Percentiles rank a stretch among this genome's conserved stretches.
These are phyloP conservation scores for Taphrorychus bicolor DNA, from an alignment of 2,888 invertebrate genomes.

Conservation along the genomic window DNA sequence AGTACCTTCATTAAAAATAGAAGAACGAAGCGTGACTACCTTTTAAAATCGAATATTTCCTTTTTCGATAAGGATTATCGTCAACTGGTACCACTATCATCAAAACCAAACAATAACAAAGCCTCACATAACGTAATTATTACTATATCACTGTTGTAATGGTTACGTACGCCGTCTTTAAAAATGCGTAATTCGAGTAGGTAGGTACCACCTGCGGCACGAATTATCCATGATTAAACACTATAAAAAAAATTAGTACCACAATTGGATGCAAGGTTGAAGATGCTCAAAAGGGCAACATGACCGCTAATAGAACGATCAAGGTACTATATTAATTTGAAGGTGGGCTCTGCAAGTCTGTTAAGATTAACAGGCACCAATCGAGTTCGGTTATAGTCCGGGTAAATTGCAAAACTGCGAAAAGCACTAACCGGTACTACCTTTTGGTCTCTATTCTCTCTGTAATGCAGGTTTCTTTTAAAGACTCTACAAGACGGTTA, in stretches of 20 bases:
- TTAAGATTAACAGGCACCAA: too few species aligned
- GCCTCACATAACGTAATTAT: not conserved
- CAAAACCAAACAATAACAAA: not conserved
- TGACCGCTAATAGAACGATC: too few species aligned
- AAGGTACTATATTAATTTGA: too few species aligned
- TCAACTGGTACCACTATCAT: not conserved
- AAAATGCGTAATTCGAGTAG: not conserved
- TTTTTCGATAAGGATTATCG: conserved; percentile 7
- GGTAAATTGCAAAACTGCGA: too few species aligned
- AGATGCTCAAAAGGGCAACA: too few species aligned
- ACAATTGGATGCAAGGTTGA: too few species aligned
- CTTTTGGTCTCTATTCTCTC: too few species aligned
- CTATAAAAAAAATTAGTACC: not conserved
- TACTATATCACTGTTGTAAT: conserved; percentile 1
- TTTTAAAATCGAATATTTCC: conserved; percentile 9
- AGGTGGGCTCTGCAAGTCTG: too few species aligned
- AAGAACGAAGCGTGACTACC: conserved; percentile 15
- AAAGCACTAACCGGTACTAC: too few species aligned
- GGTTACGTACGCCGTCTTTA: not conserved
- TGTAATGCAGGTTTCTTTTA: too few species aligned
- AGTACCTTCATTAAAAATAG: not conserved
- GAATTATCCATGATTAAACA: not conserved
- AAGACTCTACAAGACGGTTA: too few species aligned
- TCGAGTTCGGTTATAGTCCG: too few species aligned
- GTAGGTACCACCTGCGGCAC: not conserved